phyloP scores from a whole-genome alignment of 2,888 invertebrate genomes.

The Netelia fuscicornis region DNA sequence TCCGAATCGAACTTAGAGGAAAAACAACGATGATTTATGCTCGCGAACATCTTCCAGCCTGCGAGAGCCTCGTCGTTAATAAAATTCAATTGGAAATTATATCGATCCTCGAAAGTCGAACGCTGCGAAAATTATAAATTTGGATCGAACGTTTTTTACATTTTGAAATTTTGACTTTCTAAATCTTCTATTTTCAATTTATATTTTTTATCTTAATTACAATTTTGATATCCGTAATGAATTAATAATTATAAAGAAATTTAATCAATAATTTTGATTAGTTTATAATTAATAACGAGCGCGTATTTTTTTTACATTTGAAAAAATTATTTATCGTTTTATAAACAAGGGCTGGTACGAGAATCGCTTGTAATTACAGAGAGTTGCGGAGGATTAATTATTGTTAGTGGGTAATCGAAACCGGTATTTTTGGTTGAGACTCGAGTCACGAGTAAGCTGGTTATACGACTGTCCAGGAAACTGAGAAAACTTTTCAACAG shows the following conservation, averaged over 20 bases:
- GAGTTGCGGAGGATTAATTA: slow-evolving; percentile 6
- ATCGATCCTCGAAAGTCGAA: background rate
- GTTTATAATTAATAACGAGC: background rate
- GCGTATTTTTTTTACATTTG: background rate
- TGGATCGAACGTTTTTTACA: too few relatives aligned
- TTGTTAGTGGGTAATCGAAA: slow-evolving; percentile 3
- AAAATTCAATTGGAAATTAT: slow-evolving; percentile 1
- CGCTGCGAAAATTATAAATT: too few relatives aligned
- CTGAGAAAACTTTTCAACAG: slow-evolving; percentile 9
- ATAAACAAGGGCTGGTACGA: background rate
- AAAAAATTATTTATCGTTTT: background rate
- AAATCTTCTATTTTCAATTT: background rate
- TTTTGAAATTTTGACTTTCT: background rate
- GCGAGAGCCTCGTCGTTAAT: slow-evolving; percentile 12
- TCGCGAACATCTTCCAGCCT: background rate
- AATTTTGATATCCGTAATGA: background rate
- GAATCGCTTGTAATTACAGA: slow-evolving; percentile 8
- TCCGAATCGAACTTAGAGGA: background rate
- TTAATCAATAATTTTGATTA: background rate
- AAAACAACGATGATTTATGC: slow-evolving; percentile 51
- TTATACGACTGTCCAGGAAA: background rate
- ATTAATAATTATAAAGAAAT: background rate
- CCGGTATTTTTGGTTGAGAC: background rate
- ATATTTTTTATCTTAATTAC: background rate
- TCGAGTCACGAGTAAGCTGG: background rate